phyloP scores from a whole-genome alignment of 2,888 invertebrate species.

The Orthosia gothica region DNA sequence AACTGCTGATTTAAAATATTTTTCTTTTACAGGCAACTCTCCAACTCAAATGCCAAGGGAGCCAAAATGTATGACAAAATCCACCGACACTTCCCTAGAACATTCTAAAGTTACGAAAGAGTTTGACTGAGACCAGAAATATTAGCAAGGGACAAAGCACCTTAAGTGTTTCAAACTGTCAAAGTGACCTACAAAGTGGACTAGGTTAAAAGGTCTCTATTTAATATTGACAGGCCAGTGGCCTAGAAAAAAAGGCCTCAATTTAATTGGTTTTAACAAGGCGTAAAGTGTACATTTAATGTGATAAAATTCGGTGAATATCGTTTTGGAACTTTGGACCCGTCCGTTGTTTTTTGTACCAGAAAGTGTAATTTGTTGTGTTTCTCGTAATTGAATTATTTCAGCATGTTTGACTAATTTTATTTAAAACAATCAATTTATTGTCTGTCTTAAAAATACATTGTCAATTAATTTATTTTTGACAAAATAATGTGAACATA shows the following conservation, averaged over 20 bases:
- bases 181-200: conserved; percentile 35
- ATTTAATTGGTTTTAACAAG: conserved; percentile 21
- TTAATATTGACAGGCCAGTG: conserved; percentile 24
- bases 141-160: conserved; percentile 41
- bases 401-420: background rate
- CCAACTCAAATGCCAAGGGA: conserved; percentile 74
- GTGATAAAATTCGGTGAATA: conserved; percentile 62
- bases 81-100: conserved; percentile 77
- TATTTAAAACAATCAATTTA: conserved; percentile 19
- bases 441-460: background rate
- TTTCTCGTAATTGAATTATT: conserved; percentile 34
- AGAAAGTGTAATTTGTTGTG: conserved; percentile 16
- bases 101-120: conserved; percentile 74
- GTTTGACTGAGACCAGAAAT: conserved; percentile 71
- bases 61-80: conserved; percentile 76
- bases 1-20: background rate
- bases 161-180: conserved; percentile 18
- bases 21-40: conserved; percentile 72
- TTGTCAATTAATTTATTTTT: conserved; percentile 18
- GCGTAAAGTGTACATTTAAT: conserved; percentile 48
- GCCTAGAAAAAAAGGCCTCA: conserved; percentile 29
- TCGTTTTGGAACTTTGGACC: conserved; percentile 55
- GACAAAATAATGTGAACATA: conserved; percentile 19
- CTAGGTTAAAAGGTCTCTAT: conserved; percentile 33
- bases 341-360: conserved; percentile 56